Conservation (phyloP, 2,888 invertebrate genomes). For the Tenthredo livida region DNA sequence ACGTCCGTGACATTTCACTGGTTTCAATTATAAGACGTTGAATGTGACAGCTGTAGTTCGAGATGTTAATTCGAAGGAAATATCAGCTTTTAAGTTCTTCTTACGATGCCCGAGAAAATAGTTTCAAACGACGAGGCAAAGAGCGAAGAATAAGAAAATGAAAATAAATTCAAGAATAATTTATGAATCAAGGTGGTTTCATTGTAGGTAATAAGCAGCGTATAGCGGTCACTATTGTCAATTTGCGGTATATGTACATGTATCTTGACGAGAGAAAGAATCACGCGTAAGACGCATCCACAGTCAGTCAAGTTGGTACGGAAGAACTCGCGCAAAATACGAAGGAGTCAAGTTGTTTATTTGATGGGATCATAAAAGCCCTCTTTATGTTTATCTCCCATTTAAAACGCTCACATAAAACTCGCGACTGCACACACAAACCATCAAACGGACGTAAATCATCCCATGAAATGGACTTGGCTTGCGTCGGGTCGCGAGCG, state of each 20-base stretch:
- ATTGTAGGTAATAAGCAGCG: constrained; percentile 5
- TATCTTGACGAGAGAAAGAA: not conserved
- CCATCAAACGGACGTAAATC: constrained; percentile 77
- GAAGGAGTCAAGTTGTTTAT: constrained; percentile 79
- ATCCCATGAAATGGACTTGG: constrained; percentile 71
- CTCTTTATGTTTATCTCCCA: constrained; percentile 78
- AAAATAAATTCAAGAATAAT: not conserved
- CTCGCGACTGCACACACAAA: constrained; percentile 74
- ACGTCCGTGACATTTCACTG: constrained; percentile 33
- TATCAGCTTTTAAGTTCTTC: not conserved
- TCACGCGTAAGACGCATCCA: not conserved
- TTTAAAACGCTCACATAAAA: constrained; percentile 78
- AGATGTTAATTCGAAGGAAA: not conserved
- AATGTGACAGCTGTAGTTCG: constrained; percentile 3
- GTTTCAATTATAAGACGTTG: constrained; percentile 30
- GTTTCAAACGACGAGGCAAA: not conserved
- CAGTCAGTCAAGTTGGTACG: constrained; percentile 2
- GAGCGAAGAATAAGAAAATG: not conserved
- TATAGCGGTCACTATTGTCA: not conserved
- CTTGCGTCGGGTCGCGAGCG: constrained; percentile 57
- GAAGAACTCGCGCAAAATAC: constrained; percentile 42
- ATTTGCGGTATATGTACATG: not conserved
- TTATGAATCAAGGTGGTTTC: not conserved
- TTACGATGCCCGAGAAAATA: not conserved
- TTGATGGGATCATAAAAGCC: constrained; percentile 78